Evolutionary conservation across 1,140 invertebrate species (phyloP).

Genomic region (Onthophagus taurus): DNA sequence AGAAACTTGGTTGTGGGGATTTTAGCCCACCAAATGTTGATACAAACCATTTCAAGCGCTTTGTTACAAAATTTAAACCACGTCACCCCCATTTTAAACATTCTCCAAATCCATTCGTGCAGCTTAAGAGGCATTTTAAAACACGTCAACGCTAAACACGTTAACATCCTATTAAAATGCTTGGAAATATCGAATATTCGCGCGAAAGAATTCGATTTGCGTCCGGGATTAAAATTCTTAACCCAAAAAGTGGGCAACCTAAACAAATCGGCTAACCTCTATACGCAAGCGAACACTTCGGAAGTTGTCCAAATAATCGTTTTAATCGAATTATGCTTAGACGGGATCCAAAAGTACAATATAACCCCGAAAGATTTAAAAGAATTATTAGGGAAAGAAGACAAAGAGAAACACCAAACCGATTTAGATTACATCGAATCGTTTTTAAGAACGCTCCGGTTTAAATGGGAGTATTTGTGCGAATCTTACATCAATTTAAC

Average conservation of each 20-base stretch:
- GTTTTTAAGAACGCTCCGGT: constrained; percentile 33
- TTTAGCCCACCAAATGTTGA: constrained; percentile 80
- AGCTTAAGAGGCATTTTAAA: constrained; percentile 46
- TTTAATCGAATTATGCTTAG: constrained; percentile 68
- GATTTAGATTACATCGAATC: constrained; percentile 43
- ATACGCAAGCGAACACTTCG: constrained; percentile 83
- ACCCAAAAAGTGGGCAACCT: constrained; percentile 86
- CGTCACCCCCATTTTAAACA: constrained; percentile 48
- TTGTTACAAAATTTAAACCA: constrained; percentile 61
- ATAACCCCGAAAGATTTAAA: constrained; percentile 55
- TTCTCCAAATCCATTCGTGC: constrained; percentile 45
- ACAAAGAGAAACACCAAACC: constrained; percentile 42
- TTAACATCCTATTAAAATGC: constrained; percentile 63
- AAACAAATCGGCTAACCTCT: constrained; percentile 81
- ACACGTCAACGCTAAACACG: constrained; percentile 46
- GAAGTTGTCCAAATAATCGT: constrained; percentile 85
- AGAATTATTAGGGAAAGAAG: constrained; percentile 48
- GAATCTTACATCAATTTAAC: constrained; percentile 34
- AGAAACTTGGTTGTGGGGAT: constrained; percentile 78
- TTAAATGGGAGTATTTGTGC: constrained; percentile 34
- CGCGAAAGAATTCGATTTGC: constrained; percentile 75
- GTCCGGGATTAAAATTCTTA: constrained; percentile 86
- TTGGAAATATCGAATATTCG: constrained; percentile 71
- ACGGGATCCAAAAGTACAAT: constrained; percentile 50
- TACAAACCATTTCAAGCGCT: constrained; percentile 81